These are phyloP conservation scores for Carassius auratus DNA, from an alignment of 2,113 vertebrate genomes.

Conservation along the genomic window DNA sequence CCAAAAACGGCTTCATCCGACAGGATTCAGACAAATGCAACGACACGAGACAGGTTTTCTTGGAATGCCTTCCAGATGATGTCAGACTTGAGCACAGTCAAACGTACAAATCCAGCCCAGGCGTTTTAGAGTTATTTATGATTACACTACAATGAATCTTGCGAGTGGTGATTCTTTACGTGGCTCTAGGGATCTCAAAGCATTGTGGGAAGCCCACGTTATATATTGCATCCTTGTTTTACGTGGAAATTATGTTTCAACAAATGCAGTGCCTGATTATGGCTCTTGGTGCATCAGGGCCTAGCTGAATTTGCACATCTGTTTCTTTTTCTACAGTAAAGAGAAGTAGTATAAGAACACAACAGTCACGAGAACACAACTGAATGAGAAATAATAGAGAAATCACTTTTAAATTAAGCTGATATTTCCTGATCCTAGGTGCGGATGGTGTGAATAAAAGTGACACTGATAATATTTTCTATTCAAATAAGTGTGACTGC, in stretches of 20 bases:
- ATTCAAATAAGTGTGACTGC: neutral
- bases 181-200: conserved; percentile 38
- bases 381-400: conserved; percentile 1
- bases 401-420: conserved; percentile 6
- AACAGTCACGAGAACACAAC: neutral
- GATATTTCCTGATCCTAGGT: conserved; percentile 21
- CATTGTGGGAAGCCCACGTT: conserved; percentile 46
- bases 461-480: neutral
- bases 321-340: neutral
- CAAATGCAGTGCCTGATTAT: conserved; percentile 5
- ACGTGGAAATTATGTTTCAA: conserved; percentile 34
- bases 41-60: conserved; percentile 28
- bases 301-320: neutral
- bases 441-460: neutral
- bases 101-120: conserved; percentile 22
- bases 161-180: conserved; percentile 47
- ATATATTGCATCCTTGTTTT: conserved; percentile 29
- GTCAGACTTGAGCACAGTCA: conserved; percentile 37
- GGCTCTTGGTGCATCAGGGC: conserved; percentile 10
- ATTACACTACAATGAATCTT: conserved; percentile 47
- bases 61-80: conserved; percentile 51
- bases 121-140: conserved; percentile 48
- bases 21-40: conserved; percentile 33
- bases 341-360: neutral
- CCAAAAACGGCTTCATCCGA: conserved; percentile 22